Percentiles rank a stretch among this genome's conserved stretches.
Evolutionary conservation across 2,113 vertebrate genomes (phyloP).

Genomic region (Thermophis baileyi): DNA sequence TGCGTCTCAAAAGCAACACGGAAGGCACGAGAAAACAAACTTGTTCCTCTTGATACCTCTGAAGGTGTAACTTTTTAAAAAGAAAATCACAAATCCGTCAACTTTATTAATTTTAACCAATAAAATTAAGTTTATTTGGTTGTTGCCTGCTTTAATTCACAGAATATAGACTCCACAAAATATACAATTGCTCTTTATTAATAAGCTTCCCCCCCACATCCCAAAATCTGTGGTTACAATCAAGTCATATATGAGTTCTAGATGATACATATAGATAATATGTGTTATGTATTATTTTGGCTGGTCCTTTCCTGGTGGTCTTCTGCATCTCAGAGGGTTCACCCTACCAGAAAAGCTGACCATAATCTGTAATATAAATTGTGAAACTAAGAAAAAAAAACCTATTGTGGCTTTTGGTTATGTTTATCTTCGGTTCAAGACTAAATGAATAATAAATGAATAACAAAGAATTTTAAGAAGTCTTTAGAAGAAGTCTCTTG

Average conservation of each 20-base stretch:
- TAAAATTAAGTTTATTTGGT: slow-evolving; percentile 54
- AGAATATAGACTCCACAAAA: slow-evolving; percentile 39
- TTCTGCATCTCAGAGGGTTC: neutral
- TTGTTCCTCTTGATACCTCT: neutral
- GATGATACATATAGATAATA: slow-evolving; percentile 10
- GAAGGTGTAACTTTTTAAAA: slow-evolving; percentile 1
- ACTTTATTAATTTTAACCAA: neutral
- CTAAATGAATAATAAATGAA: neutral
- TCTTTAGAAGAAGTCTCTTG: neutral
- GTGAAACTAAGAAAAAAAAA: neutral
- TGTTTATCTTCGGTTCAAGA: neutral
- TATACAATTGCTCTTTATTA: slow-evolving; percentile 4
- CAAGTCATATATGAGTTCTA: slow-evolving; percentile 3
- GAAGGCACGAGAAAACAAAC: neutral
- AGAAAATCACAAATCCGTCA: neutral
- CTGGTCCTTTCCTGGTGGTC: neutral
- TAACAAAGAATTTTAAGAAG: neutral
- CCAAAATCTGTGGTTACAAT: slow-evolving; percentile 15
- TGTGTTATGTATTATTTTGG: neutral
- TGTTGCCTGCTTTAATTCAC: slow-evolving; percentile 32
- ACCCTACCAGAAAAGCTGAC: neutral
- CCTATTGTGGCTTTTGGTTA: neutral
- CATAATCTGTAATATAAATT: neutral
- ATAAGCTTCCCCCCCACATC: slow-evolving; percentile 11
- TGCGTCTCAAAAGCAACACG: neutral